Conservation (phyloP, 2,888 invertebrate species). For the Lasioglossum morio region DNA sequence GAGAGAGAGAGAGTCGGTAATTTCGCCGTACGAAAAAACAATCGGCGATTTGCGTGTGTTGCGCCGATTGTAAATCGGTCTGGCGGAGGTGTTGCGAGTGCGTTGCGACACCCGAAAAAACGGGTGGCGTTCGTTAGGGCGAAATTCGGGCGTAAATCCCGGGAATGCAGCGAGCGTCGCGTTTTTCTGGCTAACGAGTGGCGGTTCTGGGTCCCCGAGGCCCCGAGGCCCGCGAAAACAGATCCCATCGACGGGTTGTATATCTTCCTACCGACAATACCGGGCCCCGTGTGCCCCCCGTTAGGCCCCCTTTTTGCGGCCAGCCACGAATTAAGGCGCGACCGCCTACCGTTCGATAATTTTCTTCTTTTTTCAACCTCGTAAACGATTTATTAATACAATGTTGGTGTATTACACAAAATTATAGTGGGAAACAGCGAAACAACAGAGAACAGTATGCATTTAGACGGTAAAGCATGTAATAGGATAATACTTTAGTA, state of each 20-base stretch:
- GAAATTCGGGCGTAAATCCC: conserved; percentile 62
- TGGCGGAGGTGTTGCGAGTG: conserved; percentile 6
- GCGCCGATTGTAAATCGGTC: conserved; percentile 18
- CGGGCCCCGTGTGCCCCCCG: background rate
- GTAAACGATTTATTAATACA: conserved; percentile 1
- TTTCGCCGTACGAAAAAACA: conserved; percentile 40
- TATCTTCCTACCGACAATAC: conserved; percentile 54
- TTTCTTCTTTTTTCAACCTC: conserved; percentile 31
- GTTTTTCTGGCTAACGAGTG: conserved; percentile 57
- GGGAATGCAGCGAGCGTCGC: conserved; percentile 35
- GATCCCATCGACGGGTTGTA: conserved; percentile 55
- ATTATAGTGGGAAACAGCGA: background rate
- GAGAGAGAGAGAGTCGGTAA: background rate
- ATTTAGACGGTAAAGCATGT: background rate
- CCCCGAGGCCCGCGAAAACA: conserved; percentile 25
- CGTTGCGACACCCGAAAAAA: conserved; percentile 48
- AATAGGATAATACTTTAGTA: background rate
- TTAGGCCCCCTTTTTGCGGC: conserved; percentile 25
- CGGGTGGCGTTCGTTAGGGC: conserved; percentile 55
- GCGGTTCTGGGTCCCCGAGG: conserved; percentile 14
- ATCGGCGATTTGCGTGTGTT: conserved; percentile 38
- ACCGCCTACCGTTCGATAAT: background rate
- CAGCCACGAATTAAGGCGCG: conserved; percentile 39
- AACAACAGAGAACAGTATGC: background rate
- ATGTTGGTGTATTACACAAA: background rate